phyloP scores from a whole-genome alignment of 2,888 invertebrate genomes.

The Polydrusus tereticollis region DNA sequence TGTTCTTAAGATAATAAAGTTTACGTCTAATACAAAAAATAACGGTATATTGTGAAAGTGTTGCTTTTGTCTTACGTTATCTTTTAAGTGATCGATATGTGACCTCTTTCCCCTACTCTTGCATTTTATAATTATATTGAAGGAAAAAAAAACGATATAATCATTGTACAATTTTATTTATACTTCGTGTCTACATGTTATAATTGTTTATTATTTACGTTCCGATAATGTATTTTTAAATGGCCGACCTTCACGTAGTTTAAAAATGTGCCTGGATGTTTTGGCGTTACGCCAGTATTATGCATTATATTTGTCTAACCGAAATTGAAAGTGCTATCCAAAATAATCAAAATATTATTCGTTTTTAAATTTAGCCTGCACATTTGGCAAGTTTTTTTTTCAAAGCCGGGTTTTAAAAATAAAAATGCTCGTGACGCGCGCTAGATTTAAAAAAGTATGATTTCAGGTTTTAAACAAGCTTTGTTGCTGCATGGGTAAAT shows the following conservation, averaged over 20 bases:
- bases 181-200: not conserved
- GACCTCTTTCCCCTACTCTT: too few relatives aligned
- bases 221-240: constrained; percentile 25
- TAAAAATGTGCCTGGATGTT: constrained; percentile 24
- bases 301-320: constrained; percentile 33
- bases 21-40: too few relatives aligned
- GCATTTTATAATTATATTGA: too few relatives aligned
- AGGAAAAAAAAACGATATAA: too few relatives aligned
- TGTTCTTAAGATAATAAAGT: too few relatives aligned
- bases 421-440: not conserved
- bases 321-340: constrained; percentile 37
- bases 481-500: not conserved
- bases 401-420: constrained; percentile 10
- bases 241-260: constrained; percentile 25
- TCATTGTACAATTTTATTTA: too few relatives aligned
- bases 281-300: constrained; percentile 33
- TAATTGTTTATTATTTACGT: constrained; percentile 33
- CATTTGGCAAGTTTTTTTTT: constrained; percentile 16
- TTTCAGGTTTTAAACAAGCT: not conserved
- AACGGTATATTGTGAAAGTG: too few relatives aligned
- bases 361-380: constrained; percentile 35
- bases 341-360: constrained; percentile 42
- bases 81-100: too few relatives aligned
- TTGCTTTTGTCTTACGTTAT: too few relatives aligned
- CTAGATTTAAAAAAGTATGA: constrained; percentile 6